Base-by-base conservation (phyloP, 2,888 invertebrate genomes). In the Deilephila porcellus region DNA sequence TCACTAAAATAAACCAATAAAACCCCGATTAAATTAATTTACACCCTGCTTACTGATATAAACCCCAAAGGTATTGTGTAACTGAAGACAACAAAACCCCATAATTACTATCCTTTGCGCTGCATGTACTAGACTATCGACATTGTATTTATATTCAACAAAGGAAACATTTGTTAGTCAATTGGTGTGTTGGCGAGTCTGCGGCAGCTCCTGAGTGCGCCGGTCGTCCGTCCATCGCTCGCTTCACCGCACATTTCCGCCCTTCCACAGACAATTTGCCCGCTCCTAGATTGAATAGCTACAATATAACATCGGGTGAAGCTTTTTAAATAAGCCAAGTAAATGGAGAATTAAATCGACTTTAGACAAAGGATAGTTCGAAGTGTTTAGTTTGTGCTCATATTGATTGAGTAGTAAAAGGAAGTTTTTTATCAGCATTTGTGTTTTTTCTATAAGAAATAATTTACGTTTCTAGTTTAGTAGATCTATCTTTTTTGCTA, bases 231-330 rank as follows among this genome's bases (percentile, higher is more conserved):
- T 76, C 77, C 78, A 82, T 82, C 81, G 81, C 78, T 76, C 80
- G 80, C 80, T 74, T 71, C 79, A 82, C 81, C 83, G 83, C 85
- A 85, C 83, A 85, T 85, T 85, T 86, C 86, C 87, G 85, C 77
- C 77, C 81, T 80, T 78, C 79, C 77, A 78, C 81, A 81, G 80
- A 84, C 83, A 84, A 88, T 88, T 88, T 88, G 83, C 86, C 82
- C 83, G 81, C 79, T 75, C 78, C 77, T 80, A 82, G 81, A 85
- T 85, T 85, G 83, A 85, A 85, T 83, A 84, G 81, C 79, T 80
- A 80, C 81, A 79, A 78, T 52, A 29, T 70, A 73, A 63, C 53
- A 17, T 62, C 71, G 62, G 75, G 74, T 70, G 62, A 76, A 76
- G 71, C 70, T 76, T 74, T 76, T 77, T 78, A 74, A 70, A 62